Evolutionary conservation across 2,113 vertebrate species (phyloP), one percentile per base, ranked within the genome.

Genomic region (Chloropsis cyanopogon): DNA sequence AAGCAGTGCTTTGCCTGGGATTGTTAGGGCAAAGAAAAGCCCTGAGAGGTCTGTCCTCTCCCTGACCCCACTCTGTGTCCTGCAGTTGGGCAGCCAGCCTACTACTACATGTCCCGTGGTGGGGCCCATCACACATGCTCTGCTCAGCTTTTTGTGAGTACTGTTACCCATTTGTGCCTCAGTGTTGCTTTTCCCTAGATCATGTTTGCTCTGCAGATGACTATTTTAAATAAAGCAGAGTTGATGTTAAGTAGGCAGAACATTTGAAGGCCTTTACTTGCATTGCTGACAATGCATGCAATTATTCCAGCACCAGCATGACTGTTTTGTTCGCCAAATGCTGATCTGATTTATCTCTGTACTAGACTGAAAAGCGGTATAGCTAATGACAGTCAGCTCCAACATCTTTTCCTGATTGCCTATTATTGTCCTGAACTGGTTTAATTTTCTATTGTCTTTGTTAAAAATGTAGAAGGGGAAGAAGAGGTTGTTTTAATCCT

Each of bases 361-460:
- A 24, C 69, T 64, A 86, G 78, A 64, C 53, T 84, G 69, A 79
- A 87, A 91, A 94, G 56, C 0, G 0, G 33, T 52, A 21, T 28
- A 86, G 65, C 53, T 88, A 52, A 88, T 56, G 77, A 70, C n/a
- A 86, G 54, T 86, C 39, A 91, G 68, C 70, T 87, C 64, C 56
- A 84, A 33, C 54, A 64, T 71, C 39, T 91, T 86, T 87, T 88
- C n/a, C 20, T 80, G 28, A 70, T 85, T 82, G 37, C 61, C 61
- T 95, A 39, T 78, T 95, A 73, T 89, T 87, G 63, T 81, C 35
- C 49, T 70, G 63, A 92, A 95, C 61, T 33, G 26, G 70, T 79
- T 81, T 76, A 53, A 69, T 85, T 91, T 84, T 91, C 60, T 86
- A 35, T 82, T 88, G 90, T 75, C 59, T 90, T 86, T 80, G 80